Evolutionary conservation across 2,888 invertebrate species (phyloP).

Genomic region (Tenthredo mesomela): DNA sequence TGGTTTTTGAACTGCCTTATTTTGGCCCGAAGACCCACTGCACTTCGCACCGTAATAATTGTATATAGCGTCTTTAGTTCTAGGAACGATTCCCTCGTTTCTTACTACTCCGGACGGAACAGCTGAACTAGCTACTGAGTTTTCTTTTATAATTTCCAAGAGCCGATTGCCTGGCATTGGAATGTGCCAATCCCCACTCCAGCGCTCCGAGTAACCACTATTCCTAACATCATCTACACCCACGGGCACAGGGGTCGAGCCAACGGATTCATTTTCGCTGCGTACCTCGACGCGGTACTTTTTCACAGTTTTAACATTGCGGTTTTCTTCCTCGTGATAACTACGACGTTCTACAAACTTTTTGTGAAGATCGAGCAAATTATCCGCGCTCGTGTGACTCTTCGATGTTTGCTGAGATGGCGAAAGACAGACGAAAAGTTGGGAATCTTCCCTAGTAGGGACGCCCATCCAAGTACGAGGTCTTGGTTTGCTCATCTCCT

Average conservation of each 20-base stretch:
- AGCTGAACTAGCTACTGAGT: constrained; percentile 58
- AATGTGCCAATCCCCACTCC: constrained; percentile 55
- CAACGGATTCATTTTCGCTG: constrained; percentile 22
- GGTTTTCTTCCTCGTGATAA: constrained; percentile 78
- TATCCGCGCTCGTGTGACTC: constrained; percentile 81
- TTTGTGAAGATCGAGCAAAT: constrained; percentile 84
- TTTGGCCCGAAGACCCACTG: neutral
- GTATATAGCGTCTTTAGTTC: constrained; percentile 52
- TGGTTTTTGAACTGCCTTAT: neutral
- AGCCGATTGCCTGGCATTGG: constrained; percentile 63
- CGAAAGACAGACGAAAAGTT: constrained; percentile 84
- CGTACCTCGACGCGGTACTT: constrained; percentile 62
- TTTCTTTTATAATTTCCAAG: constrained; percentile 71
- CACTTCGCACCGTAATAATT: constrained; percentile 47
- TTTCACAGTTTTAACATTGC: constrained; percentile 50
- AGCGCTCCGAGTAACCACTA: constrained; percentile 44
- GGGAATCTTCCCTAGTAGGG: constrained; percentile 82
- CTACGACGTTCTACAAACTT: constrained; percentile 85
- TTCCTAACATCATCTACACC: constrained; percentile 39
- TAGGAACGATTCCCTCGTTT: constrained; percentile 34
- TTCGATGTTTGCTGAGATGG: constrained; percentile 84
- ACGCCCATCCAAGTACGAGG: constrained; percentile 81
- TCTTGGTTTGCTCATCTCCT: constrained; percentile 75
- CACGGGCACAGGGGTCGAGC: constrained; percentile 41
- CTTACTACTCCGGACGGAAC: neutral